phyloP scores from a whole-genome alignment of 2,113 vertebrate genomes.

The Megalops atlanticus region DNA sequence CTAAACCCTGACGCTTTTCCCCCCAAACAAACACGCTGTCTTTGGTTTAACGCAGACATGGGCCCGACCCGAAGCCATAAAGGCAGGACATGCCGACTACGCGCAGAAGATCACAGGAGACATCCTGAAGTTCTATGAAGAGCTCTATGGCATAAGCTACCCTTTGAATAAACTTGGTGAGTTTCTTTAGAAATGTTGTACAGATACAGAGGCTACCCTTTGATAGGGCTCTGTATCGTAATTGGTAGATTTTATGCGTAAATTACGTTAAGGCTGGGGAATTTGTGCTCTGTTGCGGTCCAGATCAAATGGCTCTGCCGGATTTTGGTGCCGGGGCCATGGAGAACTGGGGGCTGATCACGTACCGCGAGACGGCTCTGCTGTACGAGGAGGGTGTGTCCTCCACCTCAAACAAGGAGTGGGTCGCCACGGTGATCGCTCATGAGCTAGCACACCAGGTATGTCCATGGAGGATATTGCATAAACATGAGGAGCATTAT shows the following conservation, averaged over 20 bases:
- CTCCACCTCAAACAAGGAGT: constrained; percentile 55
- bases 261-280: neutral
- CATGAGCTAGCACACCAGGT: constrained; percentile 76
- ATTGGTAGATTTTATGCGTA: no score
- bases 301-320: constrained; percentile 72
- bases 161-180: constrained; percentile 56
- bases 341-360: constrained; percentile 76
- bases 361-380: constrained; percentile 60
- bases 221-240: no score
- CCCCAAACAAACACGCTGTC: neutral
- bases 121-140: constrained; percentile 57
- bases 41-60: constrained; percentile 48
- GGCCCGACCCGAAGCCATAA: constrained; percentile 56
- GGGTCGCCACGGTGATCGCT: constrained; percentile 51
- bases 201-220: neutral
- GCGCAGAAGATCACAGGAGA: constrained; percentile 42
- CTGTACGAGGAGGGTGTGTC: constrained; percentile 61
- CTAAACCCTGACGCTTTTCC: neutral
- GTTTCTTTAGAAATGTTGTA: neutral
- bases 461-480: neutral
- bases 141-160: constrained; percentile 32
- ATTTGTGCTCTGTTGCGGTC: neutral
- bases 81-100: constrained; percentile 35
- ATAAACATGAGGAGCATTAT: neutral
- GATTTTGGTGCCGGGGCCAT: constrained; percentile 57